A percentile compares a stretch with the other conserved stretches of the same genome.
phyloP scores from a whole-genome alignment of 2,797 vertebrate genomes.

The Yasuhikotakia modesta region DNA sequence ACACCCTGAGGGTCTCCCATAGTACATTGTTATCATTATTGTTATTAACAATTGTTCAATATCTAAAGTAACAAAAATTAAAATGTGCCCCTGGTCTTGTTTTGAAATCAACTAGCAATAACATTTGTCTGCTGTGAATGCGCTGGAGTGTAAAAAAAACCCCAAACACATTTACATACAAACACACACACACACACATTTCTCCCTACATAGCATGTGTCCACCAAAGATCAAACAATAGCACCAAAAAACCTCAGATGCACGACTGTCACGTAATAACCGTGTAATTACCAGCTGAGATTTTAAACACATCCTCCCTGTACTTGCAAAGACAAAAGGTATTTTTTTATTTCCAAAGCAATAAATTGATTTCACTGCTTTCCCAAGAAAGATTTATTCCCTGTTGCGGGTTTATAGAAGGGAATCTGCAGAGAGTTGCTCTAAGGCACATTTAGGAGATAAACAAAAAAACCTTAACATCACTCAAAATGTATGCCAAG shows the following conservation, averaged over 20 bases:
- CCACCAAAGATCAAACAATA: conserved; percentile 36
- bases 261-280: conserved; percentile 44
- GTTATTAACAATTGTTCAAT: too few species aligned
- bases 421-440: conserved; percentile 12
- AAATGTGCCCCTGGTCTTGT: neutral
- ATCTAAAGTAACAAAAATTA: conserved; percentile 1
- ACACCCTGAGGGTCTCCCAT: neutral
- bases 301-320: conserved; percentile 18
- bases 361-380: conserved; percentile 52
- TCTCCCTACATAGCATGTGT: conserved; percentile 16
- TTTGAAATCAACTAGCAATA: conserved; percentile 25
- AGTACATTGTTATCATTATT: too few species aligned
- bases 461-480: conserved; percentile 34
- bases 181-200: neutral
- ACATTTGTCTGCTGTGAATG: conserved; percentile 8
- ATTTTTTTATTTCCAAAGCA: conserved; percentile 50
- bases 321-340: conserved; percentile 40
- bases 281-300: conserved; percentile 26
- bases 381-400: conserved; percentile 45
- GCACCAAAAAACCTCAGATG: conserved; percentile 11
- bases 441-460: conserved; percentile 32
- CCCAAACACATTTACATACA: conserved; percentile 11
- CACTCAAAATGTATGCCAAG: conserved; percentile 37
- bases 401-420: conserved; percentile 28
- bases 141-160: conserved; percentile 34